phyloP scores from a whole-genome alignment of 1,140 invertebrate species.

The Drosophila yakuba region DNA sequence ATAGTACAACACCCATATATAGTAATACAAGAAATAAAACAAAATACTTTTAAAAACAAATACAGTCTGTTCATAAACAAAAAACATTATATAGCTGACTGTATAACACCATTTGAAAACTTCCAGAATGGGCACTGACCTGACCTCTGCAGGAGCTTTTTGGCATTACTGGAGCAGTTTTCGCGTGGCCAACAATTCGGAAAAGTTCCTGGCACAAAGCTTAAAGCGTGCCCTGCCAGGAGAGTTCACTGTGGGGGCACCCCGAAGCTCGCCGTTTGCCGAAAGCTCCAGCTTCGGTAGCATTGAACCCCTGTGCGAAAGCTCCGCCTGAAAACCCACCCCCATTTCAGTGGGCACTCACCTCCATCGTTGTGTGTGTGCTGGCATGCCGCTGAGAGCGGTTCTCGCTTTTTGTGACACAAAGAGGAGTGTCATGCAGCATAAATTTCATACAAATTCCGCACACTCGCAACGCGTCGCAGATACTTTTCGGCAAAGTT shows the following conservation, averaged over 20 bases:
- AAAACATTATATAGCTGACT: background rate
- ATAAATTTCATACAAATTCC: slow-evolving; percentile 81
- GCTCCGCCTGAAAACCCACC: slow-evolving; percentile 44
- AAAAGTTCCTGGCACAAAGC: background rate
- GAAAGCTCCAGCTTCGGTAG: slow-evolving; percentile 23
- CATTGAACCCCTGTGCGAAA: slow-evolving; percentile 52
- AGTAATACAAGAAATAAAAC: background rate
- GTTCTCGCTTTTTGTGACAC: slow-evolving; percentile 51
- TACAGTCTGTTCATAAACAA: background rate
- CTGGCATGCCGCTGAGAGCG: slow-evolving; percentile 51
- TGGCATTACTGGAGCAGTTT: background rate
- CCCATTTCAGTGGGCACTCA: slow-evolving; percentile 2
- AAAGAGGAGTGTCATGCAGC: slow-evolving; percentile 80
- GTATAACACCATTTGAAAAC: background rate
- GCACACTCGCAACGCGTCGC: slow-evolving; percentile 71
- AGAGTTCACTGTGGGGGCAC: background rate
- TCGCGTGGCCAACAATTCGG: slow-evolving; percentile 42
- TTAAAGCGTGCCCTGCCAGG: background rate
- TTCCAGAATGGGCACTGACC: background rate
- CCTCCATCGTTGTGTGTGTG: slow-evolving; percentile 46
- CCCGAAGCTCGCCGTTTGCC: slow-evolving; percentile 29
- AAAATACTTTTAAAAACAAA: background rate
- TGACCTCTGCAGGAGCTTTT: slow-evolving; percentile 24
- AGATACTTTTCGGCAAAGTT: slow-evolving; percentile 75
- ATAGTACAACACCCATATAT: too few relatives aligned